phyloP scores from a whole-genome alignment of 2,113 vertebrate species.

The Grammomys dolichurus region DNA sequence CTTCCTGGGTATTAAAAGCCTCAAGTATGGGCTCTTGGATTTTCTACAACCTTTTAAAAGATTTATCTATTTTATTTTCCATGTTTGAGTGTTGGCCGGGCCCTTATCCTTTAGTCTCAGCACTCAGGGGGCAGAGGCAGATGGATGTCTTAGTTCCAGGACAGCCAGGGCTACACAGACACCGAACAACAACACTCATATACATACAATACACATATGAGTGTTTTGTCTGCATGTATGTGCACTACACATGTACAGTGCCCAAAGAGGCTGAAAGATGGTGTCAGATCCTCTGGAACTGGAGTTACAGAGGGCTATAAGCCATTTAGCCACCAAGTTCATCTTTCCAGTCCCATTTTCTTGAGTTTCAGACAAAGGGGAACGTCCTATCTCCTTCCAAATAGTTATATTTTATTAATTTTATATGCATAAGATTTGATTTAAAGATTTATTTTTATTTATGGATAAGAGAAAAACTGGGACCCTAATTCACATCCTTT shows the following conservation, averaged over 20 bases:
- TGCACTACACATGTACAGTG: background rate
- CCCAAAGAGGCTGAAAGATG: background rate
- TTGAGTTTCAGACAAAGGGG: slow-evolving; percentile 3
- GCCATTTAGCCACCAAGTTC: background rate
- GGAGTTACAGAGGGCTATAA: background rate
- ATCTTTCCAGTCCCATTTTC: background rate
- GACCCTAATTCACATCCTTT: background rate
- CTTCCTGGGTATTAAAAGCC: background rate
- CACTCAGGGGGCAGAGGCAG: too few species aligned
- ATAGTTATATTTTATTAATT: slow-evolving; percentile 1
- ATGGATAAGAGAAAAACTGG: background rate
- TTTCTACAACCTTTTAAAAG: background rate
- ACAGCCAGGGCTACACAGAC: too few species aligned
- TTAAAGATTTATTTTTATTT: background rate
- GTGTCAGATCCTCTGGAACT: background rate
- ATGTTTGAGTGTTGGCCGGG: too few species aligned
- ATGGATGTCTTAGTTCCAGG: too few species aligned
- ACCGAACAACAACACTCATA: too few species aligned
- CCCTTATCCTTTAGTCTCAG: too few species aligned
- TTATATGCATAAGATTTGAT: slow-evolving; percentile 15
- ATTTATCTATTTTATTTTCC: background rate
- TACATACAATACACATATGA: too few species aligned
- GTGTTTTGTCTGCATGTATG: too few species aligned
- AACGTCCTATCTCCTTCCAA: background rate
- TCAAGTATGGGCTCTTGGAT: background rate